Percentiles rank a stretch among this genome's conserved stretches.
These are phyloP conservation scores for Falco berigora DNA, from an alignment of 2,797 vertebrate species.

Conservation along the genomic window DNA sequence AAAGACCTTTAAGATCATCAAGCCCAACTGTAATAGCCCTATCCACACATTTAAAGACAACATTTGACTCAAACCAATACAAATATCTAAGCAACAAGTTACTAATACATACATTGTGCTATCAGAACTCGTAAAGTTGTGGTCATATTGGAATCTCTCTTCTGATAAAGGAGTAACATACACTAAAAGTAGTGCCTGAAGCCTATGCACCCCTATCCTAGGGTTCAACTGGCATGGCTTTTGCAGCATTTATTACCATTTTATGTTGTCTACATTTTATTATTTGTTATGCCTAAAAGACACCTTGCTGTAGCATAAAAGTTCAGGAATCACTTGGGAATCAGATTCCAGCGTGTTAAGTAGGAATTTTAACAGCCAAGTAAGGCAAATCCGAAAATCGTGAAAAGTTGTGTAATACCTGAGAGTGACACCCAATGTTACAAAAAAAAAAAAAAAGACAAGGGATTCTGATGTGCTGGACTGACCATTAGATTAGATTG, in stretches of 20 bases:
- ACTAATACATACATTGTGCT: neutral
- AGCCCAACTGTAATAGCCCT: neutral
- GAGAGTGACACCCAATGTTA: neutral
- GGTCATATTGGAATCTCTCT: neutral
- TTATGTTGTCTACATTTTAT: neutral
- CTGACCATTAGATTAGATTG: neutral
- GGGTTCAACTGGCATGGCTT: neutral
- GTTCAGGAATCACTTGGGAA: neutral
- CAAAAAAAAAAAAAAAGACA: neutral
- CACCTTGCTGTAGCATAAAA: neutral
- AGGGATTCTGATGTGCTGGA: neutral
- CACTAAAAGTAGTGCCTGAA: neutral
- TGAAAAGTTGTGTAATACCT: rapidly evolving
- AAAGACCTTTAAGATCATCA: no score
- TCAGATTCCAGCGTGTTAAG: neutral
- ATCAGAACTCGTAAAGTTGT: neutral
- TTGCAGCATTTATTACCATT: neutral
- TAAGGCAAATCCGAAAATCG: neutral
- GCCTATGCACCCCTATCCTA: neutral
- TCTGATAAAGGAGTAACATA: neutral
- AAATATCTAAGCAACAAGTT: neutral
- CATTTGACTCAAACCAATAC: neutral
- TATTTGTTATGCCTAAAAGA: neutral
- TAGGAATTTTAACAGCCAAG: neutral
- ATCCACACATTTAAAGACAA: neutral